Percentiles rank a stretch among this genome's conserved stretches.
Evolutionary conservation across 2,888 invertebrate genomes (phyloP).

Genomic region (Spodoptera exigua): DNA sequence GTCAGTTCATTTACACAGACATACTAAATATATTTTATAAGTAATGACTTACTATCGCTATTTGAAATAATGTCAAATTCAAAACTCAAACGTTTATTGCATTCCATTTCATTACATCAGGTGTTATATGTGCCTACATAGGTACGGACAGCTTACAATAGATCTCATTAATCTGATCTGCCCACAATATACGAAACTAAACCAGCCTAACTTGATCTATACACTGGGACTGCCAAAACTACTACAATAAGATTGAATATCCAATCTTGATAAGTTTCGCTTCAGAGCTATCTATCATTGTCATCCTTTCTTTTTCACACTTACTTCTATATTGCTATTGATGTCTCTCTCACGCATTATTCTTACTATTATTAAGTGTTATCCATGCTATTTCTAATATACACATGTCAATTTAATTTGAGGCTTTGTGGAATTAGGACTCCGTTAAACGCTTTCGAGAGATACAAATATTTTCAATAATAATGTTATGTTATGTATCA

Average conservation of each 20-base stretch:
- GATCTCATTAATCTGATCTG: neutral
- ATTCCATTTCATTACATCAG: too few species aligned
- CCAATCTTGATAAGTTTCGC: constrained; percentile 9
- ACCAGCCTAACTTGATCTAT: neutral
- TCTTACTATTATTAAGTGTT: constrained; percentile 4
- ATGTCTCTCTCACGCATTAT: constrained; percentile 5
- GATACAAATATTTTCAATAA: too few species aligned
- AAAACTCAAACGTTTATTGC: constrained; percentile 25
- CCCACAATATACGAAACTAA: neutral
- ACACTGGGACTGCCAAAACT: neutral
- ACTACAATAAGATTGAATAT: constrained; percentile 6
- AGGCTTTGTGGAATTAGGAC: neutral
- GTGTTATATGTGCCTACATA: too few species aligned
- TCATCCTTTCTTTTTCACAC: constrained; percentile 6
- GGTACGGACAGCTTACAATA: too few species aligned
- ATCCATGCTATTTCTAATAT: constrained; percentile 1
- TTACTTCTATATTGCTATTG: neutral
- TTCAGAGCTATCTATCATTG: constrained; percentile 11
- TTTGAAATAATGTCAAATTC: too few species aligned
- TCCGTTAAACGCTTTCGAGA: constrained; percentile 4
- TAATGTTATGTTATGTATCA: too few species aligned
- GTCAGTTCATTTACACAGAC: too few species aligned
- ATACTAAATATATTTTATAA: too few species aligned
- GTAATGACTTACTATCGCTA: too few species aligned
- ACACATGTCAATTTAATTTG: constrained; percentile 7